phyloP scores from a whole-genome alignment of 2,113 vertebrate species.

The Talpa occidentalis region DNA sequence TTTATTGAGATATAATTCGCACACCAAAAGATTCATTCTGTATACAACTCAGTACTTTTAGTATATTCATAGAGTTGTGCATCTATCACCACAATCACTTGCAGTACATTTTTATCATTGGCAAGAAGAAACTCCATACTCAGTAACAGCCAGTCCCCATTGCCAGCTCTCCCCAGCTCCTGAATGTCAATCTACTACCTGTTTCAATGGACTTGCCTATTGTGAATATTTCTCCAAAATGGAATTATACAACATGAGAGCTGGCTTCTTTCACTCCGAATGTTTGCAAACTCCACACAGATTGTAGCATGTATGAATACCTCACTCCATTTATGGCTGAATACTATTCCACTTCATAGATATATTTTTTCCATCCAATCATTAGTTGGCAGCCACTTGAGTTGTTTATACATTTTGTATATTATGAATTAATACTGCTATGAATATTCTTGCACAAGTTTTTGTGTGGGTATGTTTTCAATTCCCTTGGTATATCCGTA shows the following conservation, averaged over 20 bases:
- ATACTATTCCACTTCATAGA: not conserved
- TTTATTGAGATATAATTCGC: not conserved
- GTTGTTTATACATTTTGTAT: not conserved
- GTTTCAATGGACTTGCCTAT: not conserved
- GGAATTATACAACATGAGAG: not conserved
- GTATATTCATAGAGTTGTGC: not conserved
- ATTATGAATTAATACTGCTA: not conserved
- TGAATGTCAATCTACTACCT: not conserved
- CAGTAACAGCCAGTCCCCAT: not conserved
- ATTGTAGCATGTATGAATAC: not conserved
- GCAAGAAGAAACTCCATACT: not conserved
- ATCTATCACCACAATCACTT: not conserved
- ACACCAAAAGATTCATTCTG: not conserved
- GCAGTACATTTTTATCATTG: not conserved
- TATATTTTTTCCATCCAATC: not conserved
- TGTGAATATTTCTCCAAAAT: not conserved
- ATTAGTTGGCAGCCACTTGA: not conserved
- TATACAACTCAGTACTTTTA: conserved; percentile 17
- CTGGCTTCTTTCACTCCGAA: not conserved
- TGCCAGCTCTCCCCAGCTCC: not conserved
- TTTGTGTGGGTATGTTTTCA: not conserved
- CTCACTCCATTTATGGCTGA: not conserved
- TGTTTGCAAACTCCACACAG: not conserved
- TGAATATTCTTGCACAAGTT: not conserved
- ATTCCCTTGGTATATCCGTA: not conserved